Conservation (phyloP, 1,140 invertebrate genomes). For the Pissodes strobi region DNA sequence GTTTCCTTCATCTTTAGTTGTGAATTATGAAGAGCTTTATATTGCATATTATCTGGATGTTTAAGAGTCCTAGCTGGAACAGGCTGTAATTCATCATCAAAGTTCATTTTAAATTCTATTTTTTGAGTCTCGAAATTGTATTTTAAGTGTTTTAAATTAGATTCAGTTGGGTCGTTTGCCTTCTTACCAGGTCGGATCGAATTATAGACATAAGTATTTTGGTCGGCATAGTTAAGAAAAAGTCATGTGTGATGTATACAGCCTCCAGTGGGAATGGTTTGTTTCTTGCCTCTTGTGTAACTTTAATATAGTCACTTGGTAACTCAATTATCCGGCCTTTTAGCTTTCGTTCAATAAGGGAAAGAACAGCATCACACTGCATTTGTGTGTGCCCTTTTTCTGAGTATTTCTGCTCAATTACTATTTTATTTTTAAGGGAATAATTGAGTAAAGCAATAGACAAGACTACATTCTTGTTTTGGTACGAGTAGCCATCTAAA, state of each 20-base stretch:
- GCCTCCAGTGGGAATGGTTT: neutral
- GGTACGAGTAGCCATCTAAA: conserved; percentile 26
- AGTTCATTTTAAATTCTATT: neutral
- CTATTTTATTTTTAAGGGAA: conserved; percentile 41
- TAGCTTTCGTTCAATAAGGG: too few species aligned
- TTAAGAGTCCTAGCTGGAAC: neutral
- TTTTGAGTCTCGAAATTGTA: neutral
- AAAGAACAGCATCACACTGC: too few species aligned
- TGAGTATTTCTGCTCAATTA: conserved; percentile 55
- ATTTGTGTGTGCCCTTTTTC: conserved; percentile 55
- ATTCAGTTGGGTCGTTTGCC: neutral
- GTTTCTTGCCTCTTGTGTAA: neutral
- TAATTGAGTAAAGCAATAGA: conserved; percentile 50
- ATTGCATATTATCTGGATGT: too few species aligned
- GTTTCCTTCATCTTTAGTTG: neutral
- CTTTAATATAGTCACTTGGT: neutral
- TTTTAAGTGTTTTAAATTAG: neutral
- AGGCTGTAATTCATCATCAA: too few species aligned
- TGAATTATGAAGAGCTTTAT: too few species aligned
- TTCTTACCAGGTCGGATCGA: neutral
- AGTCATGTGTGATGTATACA: neutral
- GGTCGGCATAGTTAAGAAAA: neutral
- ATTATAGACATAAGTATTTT: neutral
- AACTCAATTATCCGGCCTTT: neutral
- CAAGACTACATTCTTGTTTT: conserved; percentile 52